Conservation (phyloP, 2,888 invertebrate species). For the Carpatolechia fugitivella region DNA sequence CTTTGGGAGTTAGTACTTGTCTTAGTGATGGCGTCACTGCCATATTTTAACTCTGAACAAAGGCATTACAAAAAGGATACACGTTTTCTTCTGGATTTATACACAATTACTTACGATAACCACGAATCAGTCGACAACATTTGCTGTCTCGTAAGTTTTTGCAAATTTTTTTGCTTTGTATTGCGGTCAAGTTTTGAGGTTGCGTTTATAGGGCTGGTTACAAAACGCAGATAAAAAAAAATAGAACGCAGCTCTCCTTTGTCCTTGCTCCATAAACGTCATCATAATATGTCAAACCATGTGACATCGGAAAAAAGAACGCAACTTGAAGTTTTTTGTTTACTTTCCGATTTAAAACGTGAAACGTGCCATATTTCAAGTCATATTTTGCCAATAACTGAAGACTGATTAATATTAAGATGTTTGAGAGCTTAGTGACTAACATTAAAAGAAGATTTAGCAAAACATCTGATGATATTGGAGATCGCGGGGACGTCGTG, state of each 20-base stretch:
- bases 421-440: constrained; percentile 67
- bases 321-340: constrained; percentile 37
- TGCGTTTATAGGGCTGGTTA: constrained; percentile 12
- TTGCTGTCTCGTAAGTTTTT: constrained; percentile 81
- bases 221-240: constrained; percentile 2
- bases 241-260: constrained; percentile 9
- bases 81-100: constrained; percentile 89
- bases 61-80: constrained; percentile 94
- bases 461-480: constrained; percentile 50
- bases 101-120: constrained; percentile 91
- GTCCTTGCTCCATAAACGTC: constrained; percentile 68
- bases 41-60: constrained; percentile 77
- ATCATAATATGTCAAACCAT: constrained; percentile 25
- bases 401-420: constrained; percentile 72
- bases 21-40: constrained; percentile 76
- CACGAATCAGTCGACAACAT: constrained; percentile 87
- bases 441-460: constrained; percentile 67
- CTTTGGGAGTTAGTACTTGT: no score
- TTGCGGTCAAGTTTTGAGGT: not conserved
- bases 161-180: constrained; percentile 15
- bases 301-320: constrained; percentile 33
- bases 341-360: constrained; percentile 37
- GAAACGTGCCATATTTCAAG: constrained; percentile 54
- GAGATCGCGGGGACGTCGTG: constrained; percentile 29
- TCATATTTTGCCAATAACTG: constrained; percentile 47